These are phyloP conservation scores for Mythimna loreyi DNA, from an alignment of 2,888 invertebrate genomes.

Conservation along the genomic window DNA sequence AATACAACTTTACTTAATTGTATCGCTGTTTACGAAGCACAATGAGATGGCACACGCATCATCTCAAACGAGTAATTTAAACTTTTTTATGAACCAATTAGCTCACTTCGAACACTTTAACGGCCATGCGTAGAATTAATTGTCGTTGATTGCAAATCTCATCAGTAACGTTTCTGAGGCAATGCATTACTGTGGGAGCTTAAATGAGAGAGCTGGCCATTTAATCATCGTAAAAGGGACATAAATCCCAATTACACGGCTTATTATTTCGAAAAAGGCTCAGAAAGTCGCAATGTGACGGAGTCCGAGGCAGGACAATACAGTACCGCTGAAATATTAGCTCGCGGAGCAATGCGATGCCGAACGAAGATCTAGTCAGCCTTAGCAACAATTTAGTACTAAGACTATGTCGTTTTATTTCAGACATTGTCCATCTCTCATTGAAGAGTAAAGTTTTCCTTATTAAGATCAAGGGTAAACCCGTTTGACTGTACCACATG, in stretches of 20 bases:
- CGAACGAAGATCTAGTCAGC: conserved; percentile 61
- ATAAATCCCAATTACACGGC: conserved; percentile 88
- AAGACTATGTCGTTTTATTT: conserved; percentile 54
- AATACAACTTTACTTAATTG: conserved; percentile 69
- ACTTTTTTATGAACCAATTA: conserved; percentile 50
- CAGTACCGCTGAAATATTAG: conserved; percentile 74
- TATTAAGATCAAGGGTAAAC: conserved; percentile 50
- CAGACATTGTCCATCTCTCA: conserved; percentile 52
- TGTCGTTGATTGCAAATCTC: conserved; percentile 68
- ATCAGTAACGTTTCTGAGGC: conserved; percentile 74
- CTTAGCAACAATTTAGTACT: conserved; percentile 60
- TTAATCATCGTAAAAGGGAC: conserved; percentile 85
- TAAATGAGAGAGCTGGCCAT: conserved; percentile 78
- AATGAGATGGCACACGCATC: conserved; percentile 43
- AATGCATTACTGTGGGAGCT: conserved; percentile 74
- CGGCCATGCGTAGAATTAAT: conserved; percentile 59
- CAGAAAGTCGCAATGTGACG: conserved; percentile 75
- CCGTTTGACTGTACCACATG: neutral
- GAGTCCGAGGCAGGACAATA: conserved; percentile 81
- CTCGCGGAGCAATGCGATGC: conserved; percentile 59
- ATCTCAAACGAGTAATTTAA: conserved; percentile 41
- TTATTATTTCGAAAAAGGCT: conserved; percentile 85
- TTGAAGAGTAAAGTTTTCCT: conserved; percentile 42
- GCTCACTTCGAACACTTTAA: conserved; percentile 38
- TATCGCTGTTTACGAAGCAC: conserved; percentile 55